A percentile compares a stretch with the other conserved stretches of the same genome.
Evolutionary conservation across 2,113 vertebrate genomes (phyloP).

Genomic region (Anser cygnoides): DNA sequence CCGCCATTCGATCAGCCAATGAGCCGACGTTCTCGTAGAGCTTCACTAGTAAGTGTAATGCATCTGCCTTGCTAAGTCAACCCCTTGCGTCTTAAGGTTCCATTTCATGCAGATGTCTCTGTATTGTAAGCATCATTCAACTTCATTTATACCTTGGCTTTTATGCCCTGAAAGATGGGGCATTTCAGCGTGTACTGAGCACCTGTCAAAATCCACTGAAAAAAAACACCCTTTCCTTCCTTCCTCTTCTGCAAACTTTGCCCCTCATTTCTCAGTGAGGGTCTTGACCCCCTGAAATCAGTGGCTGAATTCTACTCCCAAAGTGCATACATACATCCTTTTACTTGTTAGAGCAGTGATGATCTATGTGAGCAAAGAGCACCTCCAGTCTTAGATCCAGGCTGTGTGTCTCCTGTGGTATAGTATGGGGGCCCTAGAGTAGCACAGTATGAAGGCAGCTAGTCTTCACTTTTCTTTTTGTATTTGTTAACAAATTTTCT

Average conservation of each 20-base stretch:
- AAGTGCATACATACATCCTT: not conserved
- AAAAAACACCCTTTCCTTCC: not conserved
- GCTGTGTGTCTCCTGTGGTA: not conserved
- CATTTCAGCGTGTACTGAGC: not conserved
- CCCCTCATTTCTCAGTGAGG: not conserved
- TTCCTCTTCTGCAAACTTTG: not conserved
- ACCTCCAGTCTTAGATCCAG: not conserved
- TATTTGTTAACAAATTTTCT: not conserved
- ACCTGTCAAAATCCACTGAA: not conserved
- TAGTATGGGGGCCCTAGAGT: not conserved
- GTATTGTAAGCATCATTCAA: fast-evolving
- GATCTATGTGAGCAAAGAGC: not conserved
- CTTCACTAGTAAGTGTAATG: conserved; percentile 87
- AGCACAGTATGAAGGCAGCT: not conserved
- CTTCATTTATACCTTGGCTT: not conserved
- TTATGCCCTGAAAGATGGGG: not conserved
- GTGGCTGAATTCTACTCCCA: not conserved
- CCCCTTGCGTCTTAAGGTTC: not conserved
- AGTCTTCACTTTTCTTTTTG: not conserved
- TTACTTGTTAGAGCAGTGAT: not conserved
- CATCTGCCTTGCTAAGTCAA: not conserved
- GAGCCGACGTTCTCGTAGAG: conserved; percentile 94
- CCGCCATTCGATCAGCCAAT: conserved; percentile 95
- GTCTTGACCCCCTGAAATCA: not conserved
- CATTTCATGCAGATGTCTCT: not conserved